Base-by-base conservation (phyloP, 2,113 vertebrate genomes). In the Dasyornis broadbenti region DNA sequence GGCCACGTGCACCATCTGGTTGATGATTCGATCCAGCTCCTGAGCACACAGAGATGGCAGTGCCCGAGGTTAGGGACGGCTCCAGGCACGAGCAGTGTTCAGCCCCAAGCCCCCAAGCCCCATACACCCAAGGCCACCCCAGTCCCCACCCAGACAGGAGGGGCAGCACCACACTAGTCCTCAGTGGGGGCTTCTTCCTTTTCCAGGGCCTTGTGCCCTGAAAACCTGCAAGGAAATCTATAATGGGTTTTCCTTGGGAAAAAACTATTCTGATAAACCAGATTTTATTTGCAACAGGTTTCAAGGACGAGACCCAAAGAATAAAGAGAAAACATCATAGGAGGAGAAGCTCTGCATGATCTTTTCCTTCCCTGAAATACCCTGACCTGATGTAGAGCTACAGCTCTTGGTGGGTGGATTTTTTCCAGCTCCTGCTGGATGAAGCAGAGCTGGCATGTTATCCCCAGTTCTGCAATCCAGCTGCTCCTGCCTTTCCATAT, bases 1-100 rank as follows among this genome's bases (percentile, higher is more conserved):
- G 0, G 99, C 99, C 30, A 99, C 98, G 2, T 99, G 99, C 42
- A 99, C 98, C 99, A 99, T 99, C 97, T 99, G 99, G 95, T 97
- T 99, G 95, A 99, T 99, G 91, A 99, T 99, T 9, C 98, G 98
- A 89, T 99, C 99, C 96, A 99, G 96, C 94, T 99, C 99, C 99
- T 94, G 15, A 70, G 53, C 83, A 86, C 63, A 80, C 57, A 71
- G 37, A 77, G 45, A 44, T 2, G 3, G 18, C 0, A 9, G 33
- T 5, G 11, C 15, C 28, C 0, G 1, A 16, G 0, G 1, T 75
- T 0, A 52, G 45, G 26, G 30, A n/a, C 0, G 0, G 47, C 35
- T 56, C 47, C 8, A 5, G 82, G 50, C 6, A 7, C 0, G 0
- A 39, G 50, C 11, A 13, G 1, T 10, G 30, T 16, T 35, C 57